phyloP scores from a whole-genome alignment of 1,140 invertebrate species.

The Drosophila rufa region DNA sequence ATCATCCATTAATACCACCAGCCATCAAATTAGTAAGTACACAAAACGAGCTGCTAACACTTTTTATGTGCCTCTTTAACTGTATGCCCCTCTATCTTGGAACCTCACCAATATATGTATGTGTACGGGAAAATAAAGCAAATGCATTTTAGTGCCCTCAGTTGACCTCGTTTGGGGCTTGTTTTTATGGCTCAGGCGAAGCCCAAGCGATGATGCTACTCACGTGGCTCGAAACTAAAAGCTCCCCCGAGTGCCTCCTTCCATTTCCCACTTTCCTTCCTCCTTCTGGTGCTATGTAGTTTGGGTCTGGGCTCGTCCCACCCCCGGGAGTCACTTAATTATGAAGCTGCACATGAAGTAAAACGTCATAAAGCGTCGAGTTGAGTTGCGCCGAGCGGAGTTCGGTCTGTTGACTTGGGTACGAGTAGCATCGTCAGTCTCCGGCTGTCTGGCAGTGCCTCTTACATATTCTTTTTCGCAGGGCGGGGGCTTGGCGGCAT shows the following conservation, averaged over 20 bases:
- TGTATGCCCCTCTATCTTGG: constrained; percentile 45
- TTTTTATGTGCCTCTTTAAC: constrained; percentile 78
- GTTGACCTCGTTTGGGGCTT: constrained; percentile 79
- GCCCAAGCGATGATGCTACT: constrained; percentile 74
- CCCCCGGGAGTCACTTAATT: constrained; percentile 73
- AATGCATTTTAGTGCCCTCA: constrained; percentile 80
- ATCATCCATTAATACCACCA: constrained; percentile 83
- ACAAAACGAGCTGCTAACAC: constrained; percentile 80
- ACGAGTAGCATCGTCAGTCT: constrained; percentile 61
- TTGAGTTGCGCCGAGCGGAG: constrained; percentile 46
- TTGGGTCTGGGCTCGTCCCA: not conserved
- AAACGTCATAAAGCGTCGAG: constrained; percentile 82
- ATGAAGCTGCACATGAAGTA: constrained; percentile 82
- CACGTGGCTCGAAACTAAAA: constrained; percentile 82
- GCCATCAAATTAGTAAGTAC: constrained; percentile 83
- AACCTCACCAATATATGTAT: not conserved
- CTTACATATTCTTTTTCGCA: constrained; percentile 43
- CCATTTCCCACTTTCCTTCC: not conserved
- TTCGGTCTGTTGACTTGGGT: constrained; percentile 53
- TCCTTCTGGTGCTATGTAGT: constrained; percentile 37
- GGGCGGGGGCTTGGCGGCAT: constrained; percentile 49
- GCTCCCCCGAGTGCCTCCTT: constrained; percentile 61
- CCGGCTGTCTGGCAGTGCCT: constrained; percentile 47
- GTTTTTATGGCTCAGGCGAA: constrained; percentile 71
- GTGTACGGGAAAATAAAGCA: constrained; percentile 41